phyloP scores from a whole-genome alignment of 2,888 invertebrate genomes.

The Melanophora roralis region DNA sequence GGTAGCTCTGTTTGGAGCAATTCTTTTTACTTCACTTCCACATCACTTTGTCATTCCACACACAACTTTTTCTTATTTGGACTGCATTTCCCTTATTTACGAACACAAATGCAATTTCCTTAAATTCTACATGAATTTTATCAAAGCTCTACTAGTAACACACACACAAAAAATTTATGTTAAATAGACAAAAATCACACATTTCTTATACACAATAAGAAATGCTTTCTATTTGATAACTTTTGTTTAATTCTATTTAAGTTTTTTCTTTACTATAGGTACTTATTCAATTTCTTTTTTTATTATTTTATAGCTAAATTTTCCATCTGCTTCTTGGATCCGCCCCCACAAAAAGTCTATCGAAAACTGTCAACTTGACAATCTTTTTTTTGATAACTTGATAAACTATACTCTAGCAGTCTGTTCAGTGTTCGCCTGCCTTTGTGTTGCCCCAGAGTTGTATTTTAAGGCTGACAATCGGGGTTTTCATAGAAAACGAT shows the following conservation, averaged over 20 bases:
- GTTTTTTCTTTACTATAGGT: background rate
- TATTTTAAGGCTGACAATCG: background rate
- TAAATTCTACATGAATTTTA: background rate
- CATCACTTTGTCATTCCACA: conserved; percentile 27
- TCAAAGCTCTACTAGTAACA: too few relatives aligned
- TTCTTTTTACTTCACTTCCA: conserved; percentile 46
- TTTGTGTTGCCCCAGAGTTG: conserved; percentile 5
- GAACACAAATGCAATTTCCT: background rate
- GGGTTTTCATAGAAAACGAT: too few relatives aligned
- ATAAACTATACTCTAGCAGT: background rate
- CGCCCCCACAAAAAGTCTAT: conserved; percentile 65
- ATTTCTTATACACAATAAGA: background rate
- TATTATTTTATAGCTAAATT: background rate
- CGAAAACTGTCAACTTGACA: conserved; percentile 54
- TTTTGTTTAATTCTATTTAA: background rate
- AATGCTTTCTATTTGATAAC: background rate
- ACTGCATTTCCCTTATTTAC: conserved; percentile 55
- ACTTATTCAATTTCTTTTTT: background rate
- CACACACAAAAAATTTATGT: too few relatives aligned
- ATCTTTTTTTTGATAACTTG: conserved; percentile 44
- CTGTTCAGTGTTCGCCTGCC: conserved; percentile 33
- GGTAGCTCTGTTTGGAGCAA: conserved; percentile 30
- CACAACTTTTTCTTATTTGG: background rate
- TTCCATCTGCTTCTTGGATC: conserved; percentile 38
- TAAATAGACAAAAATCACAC: too few relatives aligned